Conservation (phyloP, 2,888 invertebrate species). For the Linhomoeus sp. region DNA sequence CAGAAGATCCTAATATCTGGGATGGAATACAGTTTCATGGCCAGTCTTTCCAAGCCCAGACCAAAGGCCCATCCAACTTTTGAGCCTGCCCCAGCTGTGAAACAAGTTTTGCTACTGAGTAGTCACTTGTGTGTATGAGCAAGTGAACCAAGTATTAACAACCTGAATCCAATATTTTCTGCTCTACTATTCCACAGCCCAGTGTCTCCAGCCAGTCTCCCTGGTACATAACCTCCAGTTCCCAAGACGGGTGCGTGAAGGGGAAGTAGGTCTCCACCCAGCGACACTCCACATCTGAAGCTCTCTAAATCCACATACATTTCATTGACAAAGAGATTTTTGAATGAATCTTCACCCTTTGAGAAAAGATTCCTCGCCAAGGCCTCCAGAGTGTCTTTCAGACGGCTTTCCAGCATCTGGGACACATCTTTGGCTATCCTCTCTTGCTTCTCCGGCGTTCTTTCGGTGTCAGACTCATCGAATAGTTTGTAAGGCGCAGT, state of each 20-base stretch:
- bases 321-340: too few species aligned
- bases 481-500: too few species aligned
- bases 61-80: conserved; percentile 95
- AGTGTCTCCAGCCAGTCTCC: conserved; percentile 79
- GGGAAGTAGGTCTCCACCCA: conserved; percentile 62
- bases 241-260: conserved; percentile 97
- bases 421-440: conserved; percentile 13
- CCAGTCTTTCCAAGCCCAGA: conserved; percentile 75
- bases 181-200: conserved; percentile 84
- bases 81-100: conserved; percentile 47
- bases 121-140: too few species aligned
- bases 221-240: conserved; percentile 59
- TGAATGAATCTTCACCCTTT: too few species aligned
- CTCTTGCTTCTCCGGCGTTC: conserved; percentile 14
- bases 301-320: too few species aligned
- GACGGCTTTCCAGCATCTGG: conserved; percentile 13
- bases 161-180: conserved; percentile 57
- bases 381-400: conserved; percentile 18
- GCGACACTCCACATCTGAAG: too few species aligned
- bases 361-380: conserved; percentile 4
- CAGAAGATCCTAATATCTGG: conserved; percentile 93
- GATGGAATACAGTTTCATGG: conserved; percentile 83
- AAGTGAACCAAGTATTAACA: too few species aligned
- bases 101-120: too few species aligned
- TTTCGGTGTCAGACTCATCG: too few species aligned